Evolutionary conservation across 2,113 vertebrate genomes (phyloP).

Genomic region (Lophius piscatorius): DNA sequence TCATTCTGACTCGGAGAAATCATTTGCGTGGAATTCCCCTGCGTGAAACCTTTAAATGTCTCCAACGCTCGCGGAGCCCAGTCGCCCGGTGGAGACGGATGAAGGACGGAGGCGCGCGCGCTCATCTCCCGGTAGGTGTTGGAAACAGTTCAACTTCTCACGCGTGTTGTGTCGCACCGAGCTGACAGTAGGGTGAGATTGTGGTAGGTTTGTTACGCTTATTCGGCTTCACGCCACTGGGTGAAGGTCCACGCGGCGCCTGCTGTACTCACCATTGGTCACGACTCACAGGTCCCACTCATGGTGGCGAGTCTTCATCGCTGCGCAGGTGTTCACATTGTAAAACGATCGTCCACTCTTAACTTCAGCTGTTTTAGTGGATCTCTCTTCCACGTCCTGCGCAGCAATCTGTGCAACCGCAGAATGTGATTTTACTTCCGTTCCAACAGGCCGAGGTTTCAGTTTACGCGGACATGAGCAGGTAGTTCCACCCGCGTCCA

Average conservation of each 20-base stretch:
- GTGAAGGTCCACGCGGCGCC: too few relatives aligned
- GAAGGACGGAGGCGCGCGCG: slow-evolving; percentile 23
- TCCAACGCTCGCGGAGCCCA: not conserved
- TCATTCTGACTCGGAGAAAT: slow-evolving; percentile 62
- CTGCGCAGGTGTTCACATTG: not conserved
- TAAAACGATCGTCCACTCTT: not conserved
- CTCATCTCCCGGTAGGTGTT: slow-evolving; percentile 42
- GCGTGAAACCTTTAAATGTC: not conserved
- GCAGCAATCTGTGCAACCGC: slow-evolving; percentile 6
- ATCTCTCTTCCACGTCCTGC: slow-evolving; percentile 37
- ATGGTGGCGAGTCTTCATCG: slow-evolving; percentile 9
- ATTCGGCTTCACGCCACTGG: too few relatives aligned
- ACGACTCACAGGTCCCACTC: not conserved
- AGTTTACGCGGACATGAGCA: too few relatives aligned
- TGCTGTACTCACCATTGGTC: too few relatives aligned
- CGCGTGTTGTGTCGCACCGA: not conserved
- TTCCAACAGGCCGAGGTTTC: slow-evolving; percentile 40
- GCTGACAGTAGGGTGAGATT: too few relatives aligned
- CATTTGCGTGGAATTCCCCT: slow-evolving; percentile 52
- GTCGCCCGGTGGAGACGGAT: slow-evolving; percentile 21
- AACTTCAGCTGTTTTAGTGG: not conserved
- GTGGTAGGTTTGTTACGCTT: too few relatives aligned
- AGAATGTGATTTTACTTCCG: slow-evolving; percentile 71
- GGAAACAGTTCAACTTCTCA: too few relatives aligned
- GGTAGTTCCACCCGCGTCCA: too few relatives aligned